A percentile compares a stretch with the other conserved stretches of the same genome.
Conservation (phyloP, 37 sponge, comb jelly and placozoan species). For the Spongilla lacustris region DNA sequence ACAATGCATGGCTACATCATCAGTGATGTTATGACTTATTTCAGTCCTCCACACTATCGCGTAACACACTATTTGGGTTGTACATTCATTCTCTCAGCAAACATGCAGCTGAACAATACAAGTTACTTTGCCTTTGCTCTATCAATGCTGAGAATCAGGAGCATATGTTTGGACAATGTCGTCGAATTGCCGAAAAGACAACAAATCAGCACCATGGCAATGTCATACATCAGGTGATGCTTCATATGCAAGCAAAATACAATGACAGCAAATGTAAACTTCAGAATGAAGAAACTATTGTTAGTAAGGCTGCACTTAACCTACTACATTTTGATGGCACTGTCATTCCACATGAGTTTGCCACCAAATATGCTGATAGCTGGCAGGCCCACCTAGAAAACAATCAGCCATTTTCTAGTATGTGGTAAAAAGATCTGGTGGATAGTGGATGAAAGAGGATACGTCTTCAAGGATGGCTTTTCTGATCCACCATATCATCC, state of each 20-base stretch:
- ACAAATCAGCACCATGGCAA: slow-evolving; percentile 10
- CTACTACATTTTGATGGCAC: not conserved
- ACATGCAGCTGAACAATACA: slow-evolving; percentile 23
- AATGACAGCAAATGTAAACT: not conserved
- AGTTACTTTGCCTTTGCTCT: slow-evolving; percentile 12
- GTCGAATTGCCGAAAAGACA: slow-evolving; percentile 3
- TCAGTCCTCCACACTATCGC: not conserved
- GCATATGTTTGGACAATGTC: slow-evolving; percentile 13
- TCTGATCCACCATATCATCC: slow-evolving; percentile 1
- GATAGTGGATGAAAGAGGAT: not conserved
- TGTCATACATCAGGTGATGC: slow-evolving; percentile 6
- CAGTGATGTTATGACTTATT: slow-evolving; percentile 19
- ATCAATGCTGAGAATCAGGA: slow-evolving; percentile 36
- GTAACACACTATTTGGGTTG: slow-evolving; percentile 6
- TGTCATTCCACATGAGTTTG: not conserved
- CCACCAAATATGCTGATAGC: not conserved
- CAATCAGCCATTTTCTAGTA: slow-evolving; percentile 8
- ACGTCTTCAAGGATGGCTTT: slow-evolving; percentile 7
- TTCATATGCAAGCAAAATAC: slow-evolving; percentile 20
- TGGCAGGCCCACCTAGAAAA: slow-evolving; percentile 35
- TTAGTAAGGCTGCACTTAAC: not conserved
- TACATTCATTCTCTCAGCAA: slow-evolving; percentile 25
- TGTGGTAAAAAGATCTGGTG: slow-evolving; percentile 24
- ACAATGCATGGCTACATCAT: slow-evolving; percentile 42
- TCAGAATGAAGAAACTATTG: not conserved